Evolutionary conservation across 2,888 invertebrate genomes (phyloP), one percentile per base, ranked within the genome.

Genomic region (Agonopterix subpropinquella): DNA sequence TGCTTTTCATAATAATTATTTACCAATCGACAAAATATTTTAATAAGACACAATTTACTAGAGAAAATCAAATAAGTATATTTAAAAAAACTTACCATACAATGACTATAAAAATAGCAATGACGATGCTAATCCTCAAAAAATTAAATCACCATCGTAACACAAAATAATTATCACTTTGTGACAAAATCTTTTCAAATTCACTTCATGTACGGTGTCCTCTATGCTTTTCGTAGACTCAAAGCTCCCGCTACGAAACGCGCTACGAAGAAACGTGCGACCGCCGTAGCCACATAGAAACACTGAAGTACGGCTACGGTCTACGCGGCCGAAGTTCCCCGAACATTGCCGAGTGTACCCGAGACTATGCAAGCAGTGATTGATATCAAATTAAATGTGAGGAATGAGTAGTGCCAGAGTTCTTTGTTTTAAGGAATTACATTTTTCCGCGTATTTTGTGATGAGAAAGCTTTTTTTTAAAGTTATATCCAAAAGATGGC

Each of bases 361-460:
- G 81, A 83, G 70, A 71, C 70, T 73, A 68, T 71, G 74, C 80
- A 79, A 80, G 79, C 79, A 67, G 84, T 86, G 87, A 88, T 88
- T 87, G 87, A 88, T 86, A 86, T 84, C 77, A 86, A 87, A 88
- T 86, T 85, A 85, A 85, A 87, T 86, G 84, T 84, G 78, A 84
- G 78, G 76, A 85, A 85, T 82, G 81, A 82, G 77, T 84, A 86
- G 84, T 83, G 82, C 70, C 65, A 68, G 70, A 70, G 76, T 73
- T 73, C 84, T 85, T 86, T 86, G 85, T 88, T 84, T 83, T 70
- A 77, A 78, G 77, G 77, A 80, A 80, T 82, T 79, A 77, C 69
- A 64, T 77, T 79, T 79, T 78, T 53, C 58, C 47, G 58, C 55
- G 55, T 64, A 55, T 62, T 53, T 53, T 49, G 44, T 44, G 49